These are phyloP conservation scores for Papilio machaon DNA, from an alignment of 1,140 invertebrate genomes.

Conservation along the genomic window DNA sequence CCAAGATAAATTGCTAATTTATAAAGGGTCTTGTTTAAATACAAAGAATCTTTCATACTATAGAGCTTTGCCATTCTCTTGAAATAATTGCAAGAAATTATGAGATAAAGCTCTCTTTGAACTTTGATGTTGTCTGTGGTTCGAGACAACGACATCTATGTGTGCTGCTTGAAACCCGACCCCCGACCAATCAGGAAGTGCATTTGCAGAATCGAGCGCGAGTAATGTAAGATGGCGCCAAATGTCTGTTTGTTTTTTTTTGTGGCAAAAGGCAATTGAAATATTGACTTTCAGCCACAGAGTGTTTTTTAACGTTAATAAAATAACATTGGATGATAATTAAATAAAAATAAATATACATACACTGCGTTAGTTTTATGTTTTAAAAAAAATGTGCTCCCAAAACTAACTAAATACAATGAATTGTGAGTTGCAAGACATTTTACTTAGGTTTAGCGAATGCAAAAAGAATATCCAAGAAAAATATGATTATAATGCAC, in stretches of 20 bases:
- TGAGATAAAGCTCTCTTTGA: neutral
- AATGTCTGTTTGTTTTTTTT: conserved; percentile 8
- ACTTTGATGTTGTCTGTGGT: neutral
- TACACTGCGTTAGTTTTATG: neutral
- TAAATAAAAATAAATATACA: no score
- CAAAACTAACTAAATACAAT: no score
- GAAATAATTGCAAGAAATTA: conserved; percentile 4
- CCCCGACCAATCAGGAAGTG: conserved; percentile 5
- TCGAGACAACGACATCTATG: conserved; percentile 31
- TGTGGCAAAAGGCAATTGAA: neutral
- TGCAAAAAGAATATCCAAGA: no score
- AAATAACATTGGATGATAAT: no score
- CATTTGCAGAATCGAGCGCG: conserved; percentile 5
- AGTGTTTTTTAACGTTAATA: no score
- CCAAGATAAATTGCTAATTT: neutral
- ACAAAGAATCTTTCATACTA: neutral
- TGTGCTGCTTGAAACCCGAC: neutral
- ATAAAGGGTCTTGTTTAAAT: neutral
- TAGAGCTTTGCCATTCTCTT: neutral
- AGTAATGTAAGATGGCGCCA: conserved; percentile 31
- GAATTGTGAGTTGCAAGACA: no score
- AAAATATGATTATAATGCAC: no score
- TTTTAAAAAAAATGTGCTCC: neutral
- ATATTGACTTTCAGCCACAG: neutral
- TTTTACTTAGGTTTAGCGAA: no score